Evolutionary conservation across 2,797 vertebrate species (phyloP).

Genomic region (Neostethus bicornis): DNA sequence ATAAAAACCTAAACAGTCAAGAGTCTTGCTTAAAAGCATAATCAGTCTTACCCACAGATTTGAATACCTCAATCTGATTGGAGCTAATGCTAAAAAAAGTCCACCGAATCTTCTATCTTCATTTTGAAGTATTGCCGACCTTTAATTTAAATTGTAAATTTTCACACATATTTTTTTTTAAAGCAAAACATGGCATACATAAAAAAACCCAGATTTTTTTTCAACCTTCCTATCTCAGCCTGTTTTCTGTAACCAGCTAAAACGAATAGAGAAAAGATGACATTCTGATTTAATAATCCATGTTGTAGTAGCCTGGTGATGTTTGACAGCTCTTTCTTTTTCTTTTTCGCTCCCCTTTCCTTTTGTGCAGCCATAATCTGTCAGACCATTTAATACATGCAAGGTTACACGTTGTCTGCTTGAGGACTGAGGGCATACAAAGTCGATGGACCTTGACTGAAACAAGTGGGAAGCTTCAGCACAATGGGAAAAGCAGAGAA

Average conservation of each 20-base stretch:
- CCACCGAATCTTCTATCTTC: slow-evolving; percentile 42
- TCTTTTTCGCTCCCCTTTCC: slow-evolving; percentile 39
- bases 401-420: slow-evolving; percentile 68
- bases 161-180: slow-evolving; percentile 29
- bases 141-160: slow-evolving; percentile 49
- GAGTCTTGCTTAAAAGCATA: too few species aligned
- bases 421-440: slow-evolving; percentile 65
- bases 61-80: too few species aligned
- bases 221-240: slow-evolving; percentile 43
- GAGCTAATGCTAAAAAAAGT: slow-evolving; percentile 35
- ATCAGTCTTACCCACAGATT: too few species aligned
- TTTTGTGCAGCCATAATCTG: slow-evolving; percentile 50
- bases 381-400: slow-evolving; percentile 71
- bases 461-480: slow-evolving; percentile 69
- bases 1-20: neutral
- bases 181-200: slow-evolving; percentile 22
- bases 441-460: slow-evolving; percentile 73
- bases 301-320: slow-evolving; percentile 60
- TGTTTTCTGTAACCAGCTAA: slow-evolving; percentile 28
- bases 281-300: slow-evolving; percentile 67
- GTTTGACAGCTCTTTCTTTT: slow-evolving; percentile 64
- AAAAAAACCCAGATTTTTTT: slow-evolving; percentile 25
- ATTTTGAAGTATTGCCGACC: slow-evolving; percentile 47
- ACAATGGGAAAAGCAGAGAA: slow-evolving; percentile 48
- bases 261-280: slow-evolving; percentile 45